Base-by-base conservation (phyloP, 2,888 invertebrate species). In the Maniola hyperantus region DNA sequence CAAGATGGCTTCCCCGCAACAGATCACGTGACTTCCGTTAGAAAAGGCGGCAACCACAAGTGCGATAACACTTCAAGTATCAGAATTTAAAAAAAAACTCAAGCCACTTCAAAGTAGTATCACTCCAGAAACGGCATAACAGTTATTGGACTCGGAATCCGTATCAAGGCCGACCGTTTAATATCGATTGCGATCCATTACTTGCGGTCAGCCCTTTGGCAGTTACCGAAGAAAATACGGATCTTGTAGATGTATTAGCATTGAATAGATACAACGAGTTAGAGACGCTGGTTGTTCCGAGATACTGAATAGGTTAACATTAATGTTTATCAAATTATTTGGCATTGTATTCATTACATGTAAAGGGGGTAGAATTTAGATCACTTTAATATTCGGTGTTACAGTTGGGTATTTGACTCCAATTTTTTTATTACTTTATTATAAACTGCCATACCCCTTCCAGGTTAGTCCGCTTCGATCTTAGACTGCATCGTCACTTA, bases 81-180 rank as follows among this genome's bases (percentile, higher is more conserved):
- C n/a, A n/a, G n/a, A n/a, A n/a, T n/a, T n/a, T n/a, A n/a, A n/a
- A n/a, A n/a, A n/a, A n/a, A 46, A 15, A 15, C 46, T 15, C 1
- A 46, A 46, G 6, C 6, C 15, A 15, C 46, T 46, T 46, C 7
- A 15, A 55, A 53, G 13, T 55, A 11, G 54, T 39, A 39, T 18
- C 55, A 39, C 55, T 39, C 36, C 54, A 2, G 15, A 10, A 54
- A 15, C 55, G 39, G 20, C 42, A 73, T 82, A 83, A 83, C 83
- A 39, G 62, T 44, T 26, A 53, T 44, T 80, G 83, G 20, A 83
- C 79, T 81, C 72, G 79, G 85, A 82, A 87, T 85, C 75, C 76
- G 79, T 82, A 80, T 77, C 85, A 87, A 87, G 86, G 84, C 82
- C 84, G 79, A 76, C 76, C 77, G 80, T 82, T 79, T 72, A 74